These are phyloP conservation scores for Elachura formosa DNA, from an alignment of 2,113 vertebrate species.

Conservation along the genomic window DNA sequence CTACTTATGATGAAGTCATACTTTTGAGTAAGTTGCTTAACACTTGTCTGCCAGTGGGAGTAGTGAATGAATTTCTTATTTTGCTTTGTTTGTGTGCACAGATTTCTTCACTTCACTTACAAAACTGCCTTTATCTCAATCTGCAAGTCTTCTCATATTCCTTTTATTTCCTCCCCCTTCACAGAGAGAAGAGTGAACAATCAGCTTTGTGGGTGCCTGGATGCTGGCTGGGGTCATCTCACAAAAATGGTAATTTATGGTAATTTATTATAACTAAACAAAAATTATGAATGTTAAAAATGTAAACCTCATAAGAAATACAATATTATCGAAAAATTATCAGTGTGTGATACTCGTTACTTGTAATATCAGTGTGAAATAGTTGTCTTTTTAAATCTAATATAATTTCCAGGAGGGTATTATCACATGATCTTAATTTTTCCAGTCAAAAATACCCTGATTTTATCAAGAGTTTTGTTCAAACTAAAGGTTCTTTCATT, in stretches of 20 bases:
- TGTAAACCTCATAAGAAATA: neutral
- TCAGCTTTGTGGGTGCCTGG: neutral
- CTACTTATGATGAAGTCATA: neutral
- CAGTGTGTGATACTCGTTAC: neutral
- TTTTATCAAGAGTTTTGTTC: conserved; percentile 77
- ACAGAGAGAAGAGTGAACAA: neutral
- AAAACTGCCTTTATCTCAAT: neutral
- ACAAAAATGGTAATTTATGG: neutral
- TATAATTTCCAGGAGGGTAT: conserved; percentile 31
- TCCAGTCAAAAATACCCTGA: conserved; percentile 56
- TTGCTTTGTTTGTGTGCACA: neutral
- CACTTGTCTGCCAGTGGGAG: neutral
- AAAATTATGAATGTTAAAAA: neutral
- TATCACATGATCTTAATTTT: conserved; percentile 77
- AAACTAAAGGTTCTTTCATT: conserved; percentile 68
- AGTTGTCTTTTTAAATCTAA: conserved; percentile 35
- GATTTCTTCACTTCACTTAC: neutral
- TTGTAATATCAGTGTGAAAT: neutral
- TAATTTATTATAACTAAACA: conserved; percentile 32
- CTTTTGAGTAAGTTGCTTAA: neutral
- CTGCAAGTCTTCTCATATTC: neutral
- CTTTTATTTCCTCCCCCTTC: neutral
- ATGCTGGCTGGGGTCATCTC: neutral
- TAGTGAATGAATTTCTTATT: neutral
- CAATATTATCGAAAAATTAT: conserved; percentile 20